Evolutionary conservation across 2,888 invertebrate genomes (phyloP).

Genomic region (Drosophila ezoana): DNA sequence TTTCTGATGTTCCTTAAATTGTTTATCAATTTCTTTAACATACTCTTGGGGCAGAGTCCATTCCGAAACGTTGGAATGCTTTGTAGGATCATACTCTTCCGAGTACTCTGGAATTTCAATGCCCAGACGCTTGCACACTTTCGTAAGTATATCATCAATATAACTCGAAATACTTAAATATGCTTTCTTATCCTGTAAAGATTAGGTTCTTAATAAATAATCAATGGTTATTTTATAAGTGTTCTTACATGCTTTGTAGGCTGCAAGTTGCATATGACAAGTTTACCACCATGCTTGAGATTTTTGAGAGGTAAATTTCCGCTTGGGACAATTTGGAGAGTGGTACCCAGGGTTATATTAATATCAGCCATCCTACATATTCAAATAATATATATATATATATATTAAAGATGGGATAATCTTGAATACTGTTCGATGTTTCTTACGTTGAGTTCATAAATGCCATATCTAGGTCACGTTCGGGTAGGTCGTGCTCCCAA

Average conservation of each 20-base stretch:
- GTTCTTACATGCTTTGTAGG: slow-evolving; percentile 96
- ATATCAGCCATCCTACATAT: slow-evolving; percentile 92
- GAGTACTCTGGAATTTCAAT: slow-evolving; percentile 91
- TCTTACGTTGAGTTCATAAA: slow-evolving; percentile 91
- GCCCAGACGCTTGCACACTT: slow-evolving; percentile 90
- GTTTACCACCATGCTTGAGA: slow-evolving; percentile 93
- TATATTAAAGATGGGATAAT: background rate
- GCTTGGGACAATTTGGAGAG: slow-evolving; percentile 98
- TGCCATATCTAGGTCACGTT: slow-evolving; percentile 92
- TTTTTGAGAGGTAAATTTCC: slow-evolving; percentile 95
- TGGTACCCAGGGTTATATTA: slow-evolving; percentile 98
- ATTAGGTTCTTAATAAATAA: background rate
- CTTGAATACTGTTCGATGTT: background rate
- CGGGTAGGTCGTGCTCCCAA: slow-evolving; percentile 98
- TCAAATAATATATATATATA: too few species aligned
- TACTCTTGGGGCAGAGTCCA: slow-evolving; percentile 90
- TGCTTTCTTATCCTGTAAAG: slow-evolving; percentile 93
- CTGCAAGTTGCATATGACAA: slow-evolving; percentile 98
- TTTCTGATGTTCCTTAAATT: slow-evolving; percentile 85
- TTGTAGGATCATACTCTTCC: slow-evolving; percentile 89
- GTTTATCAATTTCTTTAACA: slow-evolving; percentile 87
- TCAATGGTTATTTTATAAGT: background rate
- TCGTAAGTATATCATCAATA: slow-evolving; percentile 92
- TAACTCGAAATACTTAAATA: slow-evolving; percentile 95
- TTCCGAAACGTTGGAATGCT: slow-evolving; percentile 85